These are phyloP conservation scores for Sterrhoptilus dennistouni DNA, from an alignment of 2,113 vertebrate genomes.

Conservation along the genomic window DNA sequence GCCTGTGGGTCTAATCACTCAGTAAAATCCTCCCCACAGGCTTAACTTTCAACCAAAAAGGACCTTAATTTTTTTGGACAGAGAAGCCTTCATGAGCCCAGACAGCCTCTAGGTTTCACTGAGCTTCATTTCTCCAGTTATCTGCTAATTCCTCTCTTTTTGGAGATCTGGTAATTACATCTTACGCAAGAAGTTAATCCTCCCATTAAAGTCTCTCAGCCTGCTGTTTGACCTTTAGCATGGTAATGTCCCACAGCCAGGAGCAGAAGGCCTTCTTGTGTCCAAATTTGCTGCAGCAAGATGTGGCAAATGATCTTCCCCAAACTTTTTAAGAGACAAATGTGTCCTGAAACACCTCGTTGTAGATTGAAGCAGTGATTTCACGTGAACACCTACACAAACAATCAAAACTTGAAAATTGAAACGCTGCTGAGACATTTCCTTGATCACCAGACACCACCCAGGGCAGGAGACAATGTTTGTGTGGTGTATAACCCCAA, in stretches of 20 bases:
- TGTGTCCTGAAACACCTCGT: not conserved
- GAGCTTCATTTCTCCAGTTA: not conserved
- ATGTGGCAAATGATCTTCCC: not conserved
- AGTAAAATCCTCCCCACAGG: not conserved
- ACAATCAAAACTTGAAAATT: not conserved
- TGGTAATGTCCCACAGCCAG: not conserved
- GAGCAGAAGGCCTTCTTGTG: not conserved
- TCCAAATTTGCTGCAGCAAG: not conserved
- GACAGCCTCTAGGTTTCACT: not conserved
- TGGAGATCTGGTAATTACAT: not conserved
- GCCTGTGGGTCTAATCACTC: not conserved
- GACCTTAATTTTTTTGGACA: not conserved
- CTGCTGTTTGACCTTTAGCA: not conserved
- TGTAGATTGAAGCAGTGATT: not conserved
- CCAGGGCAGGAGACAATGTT: not conserved
- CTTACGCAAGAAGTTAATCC: not conserved
- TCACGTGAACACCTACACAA: not conserved
- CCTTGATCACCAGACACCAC: not conserved
- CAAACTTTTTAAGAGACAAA: not conserved
- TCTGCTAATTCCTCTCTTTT: not conserved
- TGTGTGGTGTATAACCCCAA: not conserved
- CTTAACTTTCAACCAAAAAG: not conserved
- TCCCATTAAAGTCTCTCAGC: not conserved
- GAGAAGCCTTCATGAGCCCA: not conserved
- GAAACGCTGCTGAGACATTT: not conserved